phyloP scores from a whole-genome alignment of 2,888 invertebrate species.

The Nymphalis urticae region DNA sequence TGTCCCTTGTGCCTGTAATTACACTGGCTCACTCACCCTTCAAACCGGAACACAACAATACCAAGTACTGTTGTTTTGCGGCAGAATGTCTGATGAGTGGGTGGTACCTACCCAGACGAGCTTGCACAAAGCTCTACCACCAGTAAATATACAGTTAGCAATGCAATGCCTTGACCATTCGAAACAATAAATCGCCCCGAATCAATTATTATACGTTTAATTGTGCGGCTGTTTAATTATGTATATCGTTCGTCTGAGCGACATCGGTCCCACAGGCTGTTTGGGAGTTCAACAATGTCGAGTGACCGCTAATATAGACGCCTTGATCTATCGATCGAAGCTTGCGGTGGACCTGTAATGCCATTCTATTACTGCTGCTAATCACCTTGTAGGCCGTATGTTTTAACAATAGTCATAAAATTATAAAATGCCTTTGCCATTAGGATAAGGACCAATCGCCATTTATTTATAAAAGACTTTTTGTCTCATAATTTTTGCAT shows the following conservation, averaged over 20 bases:
- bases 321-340: conserved; percentile 5
- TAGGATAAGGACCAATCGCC: no score
- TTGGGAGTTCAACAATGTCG: conserved; percentile 5
- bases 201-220: conserved; percentile 6
- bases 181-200: background rate
- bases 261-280: background rate
- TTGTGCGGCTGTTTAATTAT: conserved; percentile 4
- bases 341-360: background rate
- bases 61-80: no score
- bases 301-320: conserved; percentile 10
- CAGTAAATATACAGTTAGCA: background rate
- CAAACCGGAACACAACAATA: no score
- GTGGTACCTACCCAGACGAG: no score
- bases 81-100: no score
- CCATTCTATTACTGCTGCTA: conserved; percentile 6
- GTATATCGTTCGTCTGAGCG: background rate
- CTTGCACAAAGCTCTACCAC: no score
- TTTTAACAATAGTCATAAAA: no score
- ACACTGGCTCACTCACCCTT: no score
- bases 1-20: no score
- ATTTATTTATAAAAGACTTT: no score
- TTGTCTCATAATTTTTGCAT: no score
- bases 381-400: background rate
- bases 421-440: background rate
- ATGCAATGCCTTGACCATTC: background rate